Percentiles rank a stretch among this genome's conserved stretches.
Conservation (phyloP, 2,797 vertebrate genomes). For the Gymnoscopelus braueri region DNA sequence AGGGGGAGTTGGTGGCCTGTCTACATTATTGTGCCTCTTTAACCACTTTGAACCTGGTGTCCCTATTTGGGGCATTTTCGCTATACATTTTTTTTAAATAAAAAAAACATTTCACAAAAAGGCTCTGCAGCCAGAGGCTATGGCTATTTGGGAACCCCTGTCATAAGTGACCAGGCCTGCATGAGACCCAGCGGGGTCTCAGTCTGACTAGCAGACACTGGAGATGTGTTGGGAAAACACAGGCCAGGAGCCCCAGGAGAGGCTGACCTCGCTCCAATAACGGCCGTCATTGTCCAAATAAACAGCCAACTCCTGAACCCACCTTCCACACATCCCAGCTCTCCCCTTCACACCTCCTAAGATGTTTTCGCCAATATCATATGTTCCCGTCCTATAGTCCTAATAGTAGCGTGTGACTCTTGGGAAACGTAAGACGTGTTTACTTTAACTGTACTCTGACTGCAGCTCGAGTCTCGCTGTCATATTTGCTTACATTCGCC, state of each 20-base stretch:
- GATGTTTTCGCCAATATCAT: constrained; percentile 24
- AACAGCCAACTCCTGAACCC: constrained; percentile 46
- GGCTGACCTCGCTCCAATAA: constrained; percentile 49
- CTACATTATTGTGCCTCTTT: too few species aligned
- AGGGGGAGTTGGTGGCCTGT: too few species aligned
- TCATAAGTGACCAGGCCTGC: neutral
- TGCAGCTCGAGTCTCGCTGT: constrained; percentile 6
- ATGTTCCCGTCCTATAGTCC: constrained; percentile 22
- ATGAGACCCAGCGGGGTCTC: constrained; percentile 22
- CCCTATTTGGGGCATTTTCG: too few species aligned
- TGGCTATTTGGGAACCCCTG: too few species aligned
- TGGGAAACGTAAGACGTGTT: constrained; percentile 36
- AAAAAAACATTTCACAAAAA: too few species aligned
- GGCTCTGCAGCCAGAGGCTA: too few species aligned
- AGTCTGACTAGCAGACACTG: constrained; percentile 51
- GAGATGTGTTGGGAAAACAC: constrained; percentile 57
- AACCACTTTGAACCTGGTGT: too few species aligned
- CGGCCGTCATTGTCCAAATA: constrained; percentile 55
- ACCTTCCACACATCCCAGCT: neutral
- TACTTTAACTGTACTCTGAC: constrained; percentile 25
- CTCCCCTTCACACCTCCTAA: constrained; percentile 16
- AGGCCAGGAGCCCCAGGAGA: constrained; percentile 21
- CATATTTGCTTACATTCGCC: constrained; percentile 13
- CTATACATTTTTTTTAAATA: too few species aligned
- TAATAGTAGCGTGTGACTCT: constrained; percentile 22